Evolutionary conservation across 2,888 invertebrate species (phyloP).

Genomic region (Temnothorax ravouxi): DNA sequence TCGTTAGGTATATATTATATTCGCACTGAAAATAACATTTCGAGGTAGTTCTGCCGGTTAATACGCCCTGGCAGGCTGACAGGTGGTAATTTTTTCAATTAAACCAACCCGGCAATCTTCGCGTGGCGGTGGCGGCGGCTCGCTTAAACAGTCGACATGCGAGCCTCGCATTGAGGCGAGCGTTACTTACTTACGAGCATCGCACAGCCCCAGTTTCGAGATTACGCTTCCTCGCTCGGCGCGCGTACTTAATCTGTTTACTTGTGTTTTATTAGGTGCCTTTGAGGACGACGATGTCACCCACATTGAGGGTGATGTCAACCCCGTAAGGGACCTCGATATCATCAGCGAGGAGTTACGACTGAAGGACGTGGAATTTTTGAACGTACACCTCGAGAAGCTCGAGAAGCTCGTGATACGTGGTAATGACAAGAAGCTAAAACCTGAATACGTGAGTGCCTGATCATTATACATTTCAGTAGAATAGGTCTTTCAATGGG

Average conservation of each 20-base stretch:
- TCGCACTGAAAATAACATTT: constrained; percentile 59
- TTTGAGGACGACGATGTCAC: constrained; percentile 99
- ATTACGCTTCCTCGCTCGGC: neutral
- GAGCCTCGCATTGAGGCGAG: constrained; percentile 40
- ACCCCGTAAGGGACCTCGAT: constrained; percentile 98
- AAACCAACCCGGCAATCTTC: constrained; percentile 73
- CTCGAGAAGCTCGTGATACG: constrained; percentile 94
- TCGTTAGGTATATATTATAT: constrained; percentile 51
- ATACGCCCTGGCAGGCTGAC: constrained; percentile 50
- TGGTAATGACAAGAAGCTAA: constrained; percentile 97
- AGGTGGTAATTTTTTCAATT: constrained; percentile 71
- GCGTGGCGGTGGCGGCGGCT: constrained; percentile 60
- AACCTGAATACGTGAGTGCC: constrained; percentile 96
- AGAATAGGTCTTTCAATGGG: neutral
- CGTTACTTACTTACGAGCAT: constrained; percentile 7
- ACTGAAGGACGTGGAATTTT: constrained; percentile 96
- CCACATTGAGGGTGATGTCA: constrained; percentile 99
- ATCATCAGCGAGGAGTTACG: constrained; percentile 98
- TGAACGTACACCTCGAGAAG: constrained; percentile 94
- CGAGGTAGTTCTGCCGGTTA: constrained; percentile 52
- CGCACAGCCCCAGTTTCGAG: neutral
- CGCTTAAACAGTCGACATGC: constrained; percentile 69
- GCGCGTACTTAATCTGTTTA: constrained; percentile 1
- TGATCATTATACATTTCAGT: neutral
- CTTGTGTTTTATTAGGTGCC: constrained; percentile 90